Conservation (phyloP, 2,797 vertebrate genomes). For the Hoplostethus mediterraneus region DNA sequence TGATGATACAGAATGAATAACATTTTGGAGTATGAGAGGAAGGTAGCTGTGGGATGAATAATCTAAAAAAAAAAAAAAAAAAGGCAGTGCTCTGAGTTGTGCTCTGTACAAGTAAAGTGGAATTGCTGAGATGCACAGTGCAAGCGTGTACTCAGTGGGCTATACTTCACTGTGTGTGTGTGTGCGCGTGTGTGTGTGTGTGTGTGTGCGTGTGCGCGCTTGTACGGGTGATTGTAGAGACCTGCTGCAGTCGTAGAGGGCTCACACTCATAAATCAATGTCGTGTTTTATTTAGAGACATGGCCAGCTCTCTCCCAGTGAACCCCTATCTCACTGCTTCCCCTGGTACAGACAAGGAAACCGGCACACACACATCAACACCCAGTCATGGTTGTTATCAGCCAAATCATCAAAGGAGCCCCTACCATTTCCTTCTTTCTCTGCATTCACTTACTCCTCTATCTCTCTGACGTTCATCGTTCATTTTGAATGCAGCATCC, state of each 20-base stretch:
- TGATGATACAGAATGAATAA: constrained; percentile 22
- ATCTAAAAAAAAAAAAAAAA: not conserved
- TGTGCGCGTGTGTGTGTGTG: constrained; percentile 34
- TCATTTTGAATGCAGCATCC: constrained; percentile 60
- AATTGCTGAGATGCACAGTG: constrained; percentile 65
- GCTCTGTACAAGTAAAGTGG: constrained; percentile 52
- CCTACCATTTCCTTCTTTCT: constrained; percentile 63
- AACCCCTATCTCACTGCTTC: constrained; percentile 51
- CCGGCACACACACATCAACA: constrained; percentile 55
- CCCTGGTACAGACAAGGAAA: constrained; percentile 38
- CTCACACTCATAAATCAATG: constrained; percentile 79
- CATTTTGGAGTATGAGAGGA: constrained; percentile 12
- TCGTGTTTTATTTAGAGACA: constrained; percentile 79
- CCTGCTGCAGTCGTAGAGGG: constrained; percentile 54
- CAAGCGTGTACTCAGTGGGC: constrained; percentile 46
- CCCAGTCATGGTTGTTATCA: constrained; percentile 64
- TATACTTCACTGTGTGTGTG: constrained; percentile 57
- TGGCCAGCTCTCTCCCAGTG: constrained; percentile 51
- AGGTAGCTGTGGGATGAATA: constrained; percentile 40
- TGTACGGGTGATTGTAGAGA: constrained; percentile 27
- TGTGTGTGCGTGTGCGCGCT: constrained; percentile 30
- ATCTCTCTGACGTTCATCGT: constrained; percentile 29
- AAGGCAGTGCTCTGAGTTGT: constrained; percentile 37
- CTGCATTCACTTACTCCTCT: constrained; percentile 50
- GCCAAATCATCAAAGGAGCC: constrained; percentile 62